A percentile compares a stretch with the other conserved stretches of the same genome.
These are phyloP conservation scores for Abrostola triplasia DNA, from an alignment of 2,888 invertebrate species.

Conservation along the genomic window DNA sequence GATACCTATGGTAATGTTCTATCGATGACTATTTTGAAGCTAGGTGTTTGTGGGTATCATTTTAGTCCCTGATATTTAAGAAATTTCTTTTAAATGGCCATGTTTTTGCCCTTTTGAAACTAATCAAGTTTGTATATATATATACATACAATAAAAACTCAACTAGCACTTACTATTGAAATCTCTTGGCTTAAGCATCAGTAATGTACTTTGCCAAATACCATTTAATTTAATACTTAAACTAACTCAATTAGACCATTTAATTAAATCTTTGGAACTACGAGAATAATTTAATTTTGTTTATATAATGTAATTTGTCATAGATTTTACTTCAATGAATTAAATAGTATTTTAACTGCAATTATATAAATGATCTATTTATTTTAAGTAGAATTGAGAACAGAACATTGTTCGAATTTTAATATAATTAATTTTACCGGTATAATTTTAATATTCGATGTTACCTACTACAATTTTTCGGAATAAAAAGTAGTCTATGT, in stretches of 20 bases:
- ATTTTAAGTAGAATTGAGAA: no score
- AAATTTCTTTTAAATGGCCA: no score
- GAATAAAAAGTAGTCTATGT: no score
- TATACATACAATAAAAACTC: background rate
- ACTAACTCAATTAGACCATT: conserved; percentile 13
- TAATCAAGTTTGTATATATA: background rate
- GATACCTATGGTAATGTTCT: no score
- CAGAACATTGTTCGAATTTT: no score
- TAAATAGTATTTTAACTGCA: background rate
- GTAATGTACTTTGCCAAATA: background rate
- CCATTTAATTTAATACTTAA: conserved; percentile 7
- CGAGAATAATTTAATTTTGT: background rate
- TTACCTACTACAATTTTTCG: no score
- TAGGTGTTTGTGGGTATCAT: no score
- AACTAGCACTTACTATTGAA: background rate
- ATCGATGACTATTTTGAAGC: no score
- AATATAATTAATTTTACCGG: no score
- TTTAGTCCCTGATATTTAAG: no score
- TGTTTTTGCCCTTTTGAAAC: no score
- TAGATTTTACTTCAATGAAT: conserved; percentile 16
- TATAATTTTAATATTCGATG: no score
- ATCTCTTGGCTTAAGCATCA: background rate
- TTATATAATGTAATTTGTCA: conserved; percentile 21
- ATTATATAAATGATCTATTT: background rate
- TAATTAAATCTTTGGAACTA: conserved; percentile 17